Percentiles rank a stretch among this genome's conserved stretches.
Conservation (phyloP, 1,140 invertebrate species). For the Scaptomyza pallida region DNA sequence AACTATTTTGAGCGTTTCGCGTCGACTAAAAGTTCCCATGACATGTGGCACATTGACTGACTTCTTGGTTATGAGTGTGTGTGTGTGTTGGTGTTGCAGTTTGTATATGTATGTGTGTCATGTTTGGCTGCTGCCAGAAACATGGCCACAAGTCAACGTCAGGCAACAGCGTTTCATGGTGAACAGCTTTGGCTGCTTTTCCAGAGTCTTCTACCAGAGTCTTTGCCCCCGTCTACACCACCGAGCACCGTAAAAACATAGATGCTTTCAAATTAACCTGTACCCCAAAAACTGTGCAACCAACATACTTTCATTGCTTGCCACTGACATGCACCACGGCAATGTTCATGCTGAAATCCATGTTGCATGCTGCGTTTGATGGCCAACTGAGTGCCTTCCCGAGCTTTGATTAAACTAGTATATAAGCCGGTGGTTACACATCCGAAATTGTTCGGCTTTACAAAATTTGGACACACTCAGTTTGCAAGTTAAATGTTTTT, state of each 20-base stretch:
- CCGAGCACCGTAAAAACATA: conserved; percentile 58
- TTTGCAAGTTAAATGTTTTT: not conserved
- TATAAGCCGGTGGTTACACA: conserved; percentile 5
- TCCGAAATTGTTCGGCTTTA: not conserved
- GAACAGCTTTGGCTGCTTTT: conserved; percentile 9
- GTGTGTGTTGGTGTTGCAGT: conserved; percentile 5
- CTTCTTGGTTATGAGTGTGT: conserved; percentile 9
- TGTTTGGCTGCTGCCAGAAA: conserved; percentile 41
- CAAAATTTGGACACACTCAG: not conserved
- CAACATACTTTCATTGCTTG: conserved; percentile 41
- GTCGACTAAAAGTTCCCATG: conserved; percentile 71
- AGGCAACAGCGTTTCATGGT: conserved; percentile 20
- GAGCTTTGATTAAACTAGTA: conserved; percentile 32
- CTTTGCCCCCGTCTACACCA: not conserved
- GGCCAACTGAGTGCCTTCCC: conserved; percentile 6
- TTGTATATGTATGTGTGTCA: conserved; percentile 26
- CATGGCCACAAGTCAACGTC: conserved; percentile 67
- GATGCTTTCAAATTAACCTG: conserved; percentile 76
- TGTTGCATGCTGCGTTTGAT: conserved; percentile 13
- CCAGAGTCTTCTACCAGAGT: not conserved
- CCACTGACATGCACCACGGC: conserved; percentile 30
- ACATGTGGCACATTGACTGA: conserved; percentile 67
- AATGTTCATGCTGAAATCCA: conserved; percentile 20
- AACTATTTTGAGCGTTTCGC: conserved; percentile 24
- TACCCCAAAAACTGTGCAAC: conserved; percentile 48